Evolutionary conservation across 2,888 invertebrate species (phyloP).

Genomic region (Conistra vaccinii): DNA sequence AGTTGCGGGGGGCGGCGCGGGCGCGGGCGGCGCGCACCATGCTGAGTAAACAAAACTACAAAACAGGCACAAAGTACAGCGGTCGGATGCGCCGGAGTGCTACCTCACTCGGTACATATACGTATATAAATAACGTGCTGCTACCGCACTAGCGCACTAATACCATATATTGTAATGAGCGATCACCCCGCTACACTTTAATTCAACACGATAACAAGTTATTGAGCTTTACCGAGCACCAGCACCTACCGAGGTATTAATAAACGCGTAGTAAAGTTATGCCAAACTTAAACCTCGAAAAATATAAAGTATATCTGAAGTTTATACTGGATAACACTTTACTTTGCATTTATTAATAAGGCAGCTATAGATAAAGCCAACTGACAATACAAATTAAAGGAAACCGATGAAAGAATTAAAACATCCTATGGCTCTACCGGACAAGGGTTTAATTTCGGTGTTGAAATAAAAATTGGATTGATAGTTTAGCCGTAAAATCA

Average conservation of each 20-base stretch:
- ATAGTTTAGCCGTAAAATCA: conserved; percentile 6
- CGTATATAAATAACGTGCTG: conserved; percentile 62
- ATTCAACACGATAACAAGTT: conserved; percentile 25
- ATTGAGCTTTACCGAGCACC: no score
- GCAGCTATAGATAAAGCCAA: not conserved
- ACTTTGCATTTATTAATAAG: not conserved
- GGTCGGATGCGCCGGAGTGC: conserved; percentile 73
- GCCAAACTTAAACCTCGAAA: not conserved
- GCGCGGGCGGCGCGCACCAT: conserved; percentile 74
- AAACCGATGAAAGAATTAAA: conserved; percentile 5
- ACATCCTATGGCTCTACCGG: not conserved
- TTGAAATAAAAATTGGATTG: conserved; percentile 10
- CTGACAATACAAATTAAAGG: not conserved
- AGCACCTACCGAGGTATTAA: not conserved
- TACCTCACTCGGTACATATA: conserved; percentile 57
- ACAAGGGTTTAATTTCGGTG: not conserved
- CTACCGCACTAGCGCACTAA: conserved; percentile 49
- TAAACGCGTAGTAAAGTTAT: not conserved
- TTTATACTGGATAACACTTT: not conserved
- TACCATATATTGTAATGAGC: conserved; percentile 48
- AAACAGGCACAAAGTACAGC: conserved; percentile 77
- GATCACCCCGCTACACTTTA: conserved; percentile 27
- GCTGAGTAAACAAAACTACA: conserved; percentile 87
- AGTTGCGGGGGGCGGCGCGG: conserved; percentile 68
- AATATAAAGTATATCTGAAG: not conserved